Evolutionary conservation across 2,888 invertebrate species (phyloP), one percentile per base, ranked within the genome.

Genomic region (Leucoma salicis): DNA sequence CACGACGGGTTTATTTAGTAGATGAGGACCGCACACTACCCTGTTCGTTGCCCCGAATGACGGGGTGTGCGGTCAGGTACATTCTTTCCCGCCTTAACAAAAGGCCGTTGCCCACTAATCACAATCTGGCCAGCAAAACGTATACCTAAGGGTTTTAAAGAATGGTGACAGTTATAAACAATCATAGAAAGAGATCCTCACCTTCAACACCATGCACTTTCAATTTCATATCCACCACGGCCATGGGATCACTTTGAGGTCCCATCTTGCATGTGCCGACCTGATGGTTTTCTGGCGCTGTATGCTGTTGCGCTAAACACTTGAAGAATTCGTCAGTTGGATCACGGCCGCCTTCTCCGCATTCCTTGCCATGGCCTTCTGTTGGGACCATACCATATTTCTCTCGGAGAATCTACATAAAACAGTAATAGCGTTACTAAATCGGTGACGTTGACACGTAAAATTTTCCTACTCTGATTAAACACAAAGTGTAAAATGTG

Each of bases 211-310:
- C 94, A 56, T 92, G 83, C 0, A 94, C 93, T 56, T 76, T 88
- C 0, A 95, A 81, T 70, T 92, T 91, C 45, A 92, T 90, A 72
- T 95, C 93, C 0, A 95, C 95, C 0, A 95, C 95, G 0, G 95
- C 94, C 88, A 93, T 88, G 0, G 92, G 92, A 73, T 96, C 95
- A 0, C 81, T 81, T 0, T 72, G 59, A 0, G 95, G 93, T 0
- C 95, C 96, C 95, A 96, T 96, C 90, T 95, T 95, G 70, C 94
- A 95, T 0, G 95, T 94, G 6, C 95, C 95, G 0, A 93, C 94
- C 76, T 95, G 95, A 74, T 96, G 96, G 74, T 96, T 95, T 78
- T 95, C 95, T 0, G 95, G 94, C 0, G 94, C 95, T 0, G 95
- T 95, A 39, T 93, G 90, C 42, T 92, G 91, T 45, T 87, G 87